These are phyloP conservation scores for Drosophila kambysellisi DNA, from an alignment of 2,888 invertebrate species.

Conservation along the genomic window DNA sequence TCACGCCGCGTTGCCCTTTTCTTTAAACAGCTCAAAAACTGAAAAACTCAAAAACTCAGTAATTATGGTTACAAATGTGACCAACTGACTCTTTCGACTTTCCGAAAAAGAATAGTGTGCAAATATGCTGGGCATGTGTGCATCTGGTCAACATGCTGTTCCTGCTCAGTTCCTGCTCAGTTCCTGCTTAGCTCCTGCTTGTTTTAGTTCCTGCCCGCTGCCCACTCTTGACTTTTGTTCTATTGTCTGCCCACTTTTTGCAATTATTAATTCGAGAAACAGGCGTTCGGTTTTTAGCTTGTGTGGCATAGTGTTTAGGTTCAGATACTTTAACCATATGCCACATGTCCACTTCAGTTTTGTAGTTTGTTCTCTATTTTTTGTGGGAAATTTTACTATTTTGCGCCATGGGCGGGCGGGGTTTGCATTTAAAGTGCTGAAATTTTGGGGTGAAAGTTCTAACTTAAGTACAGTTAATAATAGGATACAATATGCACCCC, in stretches of 20 bases:
- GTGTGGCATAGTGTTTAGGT: constrained; percentile 24
- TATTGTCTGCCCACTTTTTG: constrained; percentile 35
- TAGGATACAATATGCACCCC: neutral
- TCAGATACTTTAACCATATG: constrained; percentile 50
- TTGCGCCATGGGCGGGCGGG: constrained; percentile 21
- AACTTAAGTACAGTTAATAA: constrained; percentile 7
- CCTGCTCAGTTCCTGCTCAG: no score
- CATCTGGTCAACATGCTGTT: constrained; percentile 14
- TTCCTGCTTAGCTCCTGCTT: neutral
- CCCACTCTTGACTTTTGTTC: constrained; percentile 12
- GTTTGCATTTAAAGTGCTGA: constrained; percentile 14
- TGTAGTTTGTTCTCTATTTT: constrained; percentile 17
- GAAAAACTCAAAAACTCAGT: constrained; percentile 17
- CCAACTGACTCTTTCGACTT: constrained; percentile 59
- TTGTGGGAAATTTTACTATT: constrained; percentile 47
- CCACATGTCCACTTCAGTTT: constrained; percentile 51
- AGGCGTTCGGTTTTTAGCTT: constrained; percentile 40
- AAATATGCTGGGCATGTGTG: constrained; percentile 68
- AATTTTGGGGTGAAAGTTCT: constrained; percentile 25
- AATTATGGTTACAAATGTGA: constrained; percentile 53
- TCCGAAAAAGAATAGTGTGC: constrained; percentile 12
- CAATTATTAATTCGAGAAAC: constrained; percentile 74
- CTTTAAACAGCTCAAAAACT: constrained; percentile 28
- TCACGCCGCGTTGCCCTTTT: constrained; percentile 61
- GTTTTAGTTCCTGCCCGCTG: constrained; percentile 16